Evolutionary conservation across 2,888 invertebrate genomes (phyloP), one percentile per base, ranked within the genome.

Genomic region (Ecdyonurus torrentis): DNA sequence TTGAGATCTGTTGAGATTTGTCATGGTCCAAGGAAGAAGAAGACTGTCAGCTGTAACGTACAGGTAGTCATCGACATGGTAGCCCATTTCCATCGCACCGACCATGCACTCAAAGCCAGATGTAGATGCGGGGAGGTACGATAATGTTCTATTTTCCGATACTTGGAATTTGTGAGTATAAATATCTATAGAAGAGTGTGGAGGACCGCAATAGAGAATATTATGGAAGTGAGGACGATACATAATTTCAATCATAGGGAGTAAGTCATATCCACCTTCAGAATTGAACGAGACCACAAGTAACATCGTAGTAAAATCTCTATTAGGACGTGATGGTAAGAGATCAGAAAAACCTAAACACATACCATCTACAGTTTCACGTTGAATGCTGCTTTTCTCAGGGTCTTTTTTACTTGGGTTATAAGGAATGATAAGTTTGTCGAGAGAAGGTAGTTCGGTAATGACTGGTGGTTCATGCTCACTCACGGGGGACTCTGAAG

Each of bases 21-120:
- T 65, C 37, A 70, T 65, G 23, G 67, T 69, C 70, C 69, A 69
- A 10, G 69, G 66, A 60, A 69, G 67, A 19, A 70, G 66, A 1
- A 71, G 62, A 37, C 70, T 69, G 52, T 70, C 69, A 53, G 70
- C 70, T 7, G 68, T 69, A 18, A 70, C 68, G 10, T 70, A 67
- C 61, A 69, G 61, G 61, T 69, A 70, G 1, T 70, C 70, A 50
- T 70, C 70, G 2, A 71, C 71, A 10, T 69, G 68, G 64, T 70
- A 71, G 23, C 70, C 70, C 70, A 71, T 71, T 66, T 71, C 71
- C 67, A 71, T 67, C 20, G 71, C 71, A 58, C 70, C 70, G 53
- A 71, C 59, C 0, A 71, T 66, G 53, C 71, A 71, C 55, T 71
- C 71, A 59, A 70, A 71, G 0, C 68, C 69, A 10, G 70, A 67